Conservation (phyloP, 2,888 invertebrate species). For the Gasteruption jaculator region DNA sequence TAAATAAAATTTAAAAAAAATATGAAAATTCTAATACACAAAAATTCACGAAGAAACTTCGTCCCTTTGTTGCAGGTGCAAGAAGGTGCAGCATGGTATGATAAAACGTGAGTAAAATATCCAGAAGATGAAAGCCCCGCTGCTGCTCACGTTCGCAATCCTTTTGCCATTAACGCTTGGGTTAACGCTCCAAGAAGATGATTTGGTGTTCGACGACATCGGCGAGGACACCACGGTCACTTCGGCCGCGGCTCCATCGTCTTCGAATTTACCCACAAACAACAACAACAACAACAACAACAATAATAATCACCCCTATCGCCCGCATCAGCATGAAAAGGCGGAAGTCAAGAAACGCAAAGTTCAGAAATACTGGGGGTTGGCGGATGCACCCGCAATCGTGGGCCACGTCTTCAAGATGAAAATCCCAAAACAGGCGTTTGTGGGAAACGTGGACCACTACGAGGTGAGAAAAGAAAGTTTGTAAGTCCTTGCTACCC, state of each 20-base stretch:
- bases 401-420: constrained; percentile 70
- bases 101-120: constrained; percentile 29
- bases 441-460: constrained; percentile 62
- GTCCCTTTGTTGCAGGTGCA: constrained; percentile 20
- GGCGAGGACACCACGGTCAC: constrained; percentile 34
- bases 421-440: constrained; percentile 68
- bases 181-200: constrained; percentile 42
- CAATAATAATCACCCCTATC: constrained; percentile 21
- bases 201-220: constrained; percentile 47
- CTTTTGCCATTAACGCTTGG: constrained; percentile 31
- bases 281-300: constrained; percentile 3
- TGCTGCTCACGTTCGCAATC: constrained; percentile 29
- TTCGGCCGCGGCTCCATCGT: no score
- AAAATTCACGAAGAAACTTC: background rate
- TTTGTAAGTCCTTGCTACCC: background rate
- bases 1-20: no score
- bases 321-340: constrained; percentile 18
- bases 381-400: constrained; percentile 62
- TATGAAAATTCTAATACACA: no score
- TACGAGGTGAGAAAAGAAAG: constrained; percentile 64
- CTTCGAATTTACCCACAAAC: background rate
- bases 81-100: constrained; percentile 43
- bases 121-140: constrained; percentile 42
- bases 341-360: constrained; percentile 19
- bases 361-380: constrained; percentile 49